Evolutionary conservation across 2,113 vertebrate genomes (phyloP).

Genomic region (Pseudopodoces humilis): DNA sequence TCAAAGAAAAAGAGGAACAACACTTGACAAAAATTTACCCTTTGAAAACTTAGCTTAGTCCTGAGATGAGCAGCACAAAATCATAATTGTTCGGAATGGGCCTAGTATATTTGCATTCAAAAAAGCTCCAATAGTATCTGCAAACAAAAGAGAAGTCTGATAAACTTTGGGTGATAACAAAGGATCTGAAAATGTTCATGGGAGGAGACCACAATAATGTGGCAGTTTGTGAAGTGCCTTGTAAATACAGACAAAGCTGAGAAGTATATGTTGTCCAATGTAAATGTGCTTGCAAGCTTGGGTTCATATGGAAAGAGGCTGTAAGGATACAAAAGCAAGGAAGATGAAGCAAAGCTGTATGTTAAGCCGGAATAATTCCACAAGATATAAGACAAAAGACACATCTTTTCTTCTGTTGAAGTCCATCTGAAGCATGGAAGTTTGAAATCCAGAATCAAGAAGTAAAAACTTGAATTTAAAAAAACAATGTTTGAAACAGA

Average conservation of each 20-base stretch:
- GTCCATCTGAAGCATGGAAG: background rate
- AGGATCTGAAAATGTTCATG: accelerated
- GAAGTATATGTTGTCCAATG: background rate
- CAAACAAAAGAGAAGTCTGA: background rate
- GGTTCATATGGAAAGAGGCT: background rate
- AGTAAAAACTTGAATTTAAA: background rate
- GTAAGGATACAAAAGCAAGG: background rate
- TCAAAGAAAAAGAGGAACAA: background rate
- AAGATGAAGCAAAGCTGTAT: background rate
- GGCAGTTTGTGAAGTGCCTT: background rate
- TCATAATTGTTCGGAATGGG: background rate
- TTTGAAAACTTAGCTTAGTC: background rate
- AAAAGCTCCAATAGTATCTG: background rate
- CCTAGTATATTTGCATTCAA: background rate
- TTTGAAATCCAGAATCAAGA: background rate
- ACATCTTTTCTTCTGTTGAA: background rate
- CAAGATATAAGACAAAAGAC: background rate
- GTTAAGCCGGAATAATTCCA: background rate
- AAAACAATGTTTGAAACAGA: background rate
- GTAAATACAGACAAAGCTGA: background rate
- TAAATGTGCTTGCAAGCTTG: background rate
- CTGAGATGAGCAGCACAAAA: background rate
- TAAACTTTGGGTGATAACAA: background rate
- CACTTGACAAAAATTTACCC: background rate
- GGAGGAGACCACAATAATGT: background rate